A percentile compares a stretch with the other conserved stretches of the same genome.
Conservation (phyloP, 2,888 invertebrate genomes). For the Pyrocoelia pectoralis region DNA sequence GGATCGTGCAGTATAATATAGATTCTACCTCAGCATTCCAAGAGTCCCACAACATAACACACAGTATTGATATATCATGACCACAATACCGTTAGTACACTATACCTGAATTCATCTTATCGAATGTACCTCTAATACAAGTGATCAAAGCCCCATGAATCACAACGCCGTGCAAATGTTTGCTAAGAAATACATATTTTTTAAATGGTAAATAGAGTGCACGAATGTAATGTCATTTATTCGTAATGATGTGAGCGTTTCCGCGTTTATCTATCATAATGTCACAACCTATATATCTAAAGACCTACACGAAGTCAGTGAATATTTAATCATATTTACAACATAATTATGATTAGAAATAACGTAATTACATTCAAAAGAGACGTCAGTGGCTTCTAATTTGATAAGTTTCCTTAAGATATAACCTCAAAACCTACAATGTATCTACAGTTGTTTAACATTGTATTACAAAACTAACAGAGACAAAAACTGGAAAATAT, state of each 20-base stretch:
- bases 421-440: slow-evolving; percentile 7
- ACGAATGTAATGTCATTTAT: slow-evolving; percentile 40
- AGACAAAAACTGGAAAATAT: background rate
- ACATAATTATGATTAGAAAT: slow-evolving; percentile 8
- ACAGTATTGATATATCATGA: slow-evolving; percentile 50
- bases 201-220: slow-evolving; percentile 43
- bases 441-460: background rate
- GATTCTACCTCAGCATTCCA: slow-evolving; percentile 44
- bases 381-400: too few relatives aligned
- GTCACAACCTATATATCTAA: slow-evolving; percentile 13
- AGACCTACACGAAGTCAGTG: slow-evolving; percentile 15
- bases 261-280: slow-evolving; percentile 40
- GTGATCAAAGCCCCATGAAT: slow-evolving; percentile 45
- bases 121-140: slow-evolving; percentile 39
- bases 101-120: slow-evolving; percentile 49
- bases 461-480: background rate
- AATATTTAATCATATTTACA: slow-evolving; percentile 8
- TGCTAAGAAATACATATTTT: slow-evolving; percentile 45
- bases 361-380: background rate
- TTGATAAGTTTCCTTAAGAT: too few relatives aligned
- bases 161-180: slow-evolving; percentile 44
- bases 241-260: slow-evolving; percentile 34
- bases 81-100: slow-evolving; percentile 49
- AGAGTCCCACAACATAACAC: slow-evolving; percentile 42
- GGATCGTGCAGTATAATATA: slow-evolving; percentile 50